These are phyloP conservation scores for Heliconius erato DNA, from an alignment of 2,888 invertebrate genomes.

Conservation along the genomic window DNA sequence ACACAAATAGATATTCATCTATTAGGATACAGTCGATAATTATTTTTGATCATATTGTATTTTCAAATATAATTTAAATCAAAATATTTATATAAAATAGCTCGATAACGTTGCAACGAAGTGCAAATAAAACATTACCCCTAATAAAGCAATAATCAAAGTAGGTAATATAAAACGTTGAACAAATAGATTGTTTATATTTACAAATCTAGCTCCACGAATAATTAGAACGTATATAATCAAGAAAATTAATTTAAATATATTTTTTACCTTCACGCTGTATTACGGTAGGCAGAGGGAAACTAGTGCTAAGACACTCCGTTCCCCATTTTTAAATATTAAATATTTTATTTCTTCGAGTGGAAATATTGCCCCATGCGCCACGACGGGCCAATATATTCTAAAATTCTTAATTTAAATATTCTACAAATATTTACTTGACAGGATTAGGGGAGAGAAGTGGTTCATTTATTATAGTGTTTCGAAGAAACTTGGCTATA, in stretches of 20 bases:
- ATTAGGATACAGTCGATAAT: constrained; percentile 31
- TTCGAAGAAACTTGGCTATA: too few relatives aligned
- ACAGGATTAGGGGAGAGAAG: too few relatives aligned
- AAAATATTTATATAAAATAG: neutral
- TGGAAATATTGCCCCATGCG: too few relatives aligned
- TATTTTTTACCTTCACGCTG: neutral
- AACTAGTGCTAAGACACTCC: too few relatives aligned
- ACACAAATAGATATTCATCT: constrained; percentile 15
- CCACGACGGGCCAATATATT: too few relatives aligned
- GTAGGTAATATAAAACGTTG: neutral
- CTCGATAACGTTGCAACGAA: neutral
- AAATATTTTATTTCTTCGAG: too few relatives aligned
- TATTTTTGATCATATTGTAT: neutral
- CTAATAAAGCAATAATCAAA: constrained; percentile 14
- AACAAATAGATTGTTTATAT: neutral
- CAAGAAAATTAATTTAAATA: neutral
- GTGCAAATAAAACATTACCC: neutral
- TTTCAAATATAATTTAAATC: neutral
- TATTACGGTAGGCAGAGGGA: neutral
- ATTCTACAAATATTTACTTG: too few relatives aligned
- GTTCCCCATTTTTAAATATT: too few relatives aligned
- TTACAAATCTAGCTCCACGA: neutral
- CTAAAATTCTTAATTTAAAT: too few relatives aligned
- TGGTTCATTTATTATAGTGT: too few relatives aligned
- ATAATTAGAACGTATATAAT: constrained; percentile 3